Conservation (phyloP, 2,797 vertebrate species). For the Brotogeris chrysoptera region DNA sequence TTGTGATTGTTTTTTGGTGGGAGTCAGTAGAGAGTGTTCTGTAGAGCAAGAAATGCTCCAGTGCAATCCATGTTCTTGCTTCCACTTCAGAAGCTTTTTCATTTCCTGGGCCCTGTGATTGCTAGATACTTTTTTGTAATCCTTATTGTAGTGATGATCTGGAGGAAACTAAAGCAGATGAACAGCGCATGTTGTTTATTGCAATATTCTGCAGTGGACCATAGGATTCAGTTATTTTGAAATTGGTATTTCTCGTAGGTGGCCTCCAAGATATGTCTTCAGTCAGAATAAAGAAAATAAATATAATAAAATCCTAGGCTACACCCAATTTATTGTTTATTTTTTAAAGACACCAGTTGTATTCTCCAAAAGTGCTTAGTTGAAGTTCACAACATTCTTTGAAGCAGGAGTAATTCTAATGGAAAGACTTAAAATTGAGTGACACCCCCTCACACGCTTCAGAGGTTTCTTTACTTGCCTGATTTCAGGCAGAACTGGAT, state of each 20-base stretch:
- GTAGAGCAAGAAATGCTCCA: background rate
- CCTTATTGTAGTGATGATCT: background rate
- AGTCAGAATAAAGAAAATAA: background rate
- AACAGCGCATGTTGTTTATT: background rate
- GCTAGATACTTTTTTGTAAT: background rate
- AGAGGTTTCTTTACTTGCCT: background rate
- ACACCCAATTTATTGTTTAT: background rate
- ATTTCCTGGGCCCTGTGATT: background rate
- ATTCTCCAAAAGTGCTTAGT: background rate
- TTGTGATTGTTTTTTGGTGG: background rate
- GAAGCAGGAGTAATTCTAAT: background rate
- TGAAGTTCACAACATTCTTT: background rate
- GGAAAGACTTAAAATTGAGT: background rate
- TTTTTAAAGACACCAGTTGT: background rate
- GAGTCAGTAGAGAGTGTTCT: background rate
- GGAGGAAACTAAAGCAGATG: background rate
- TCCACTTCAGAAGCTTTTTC: background rate
- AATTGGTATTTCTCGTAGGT: background rate
- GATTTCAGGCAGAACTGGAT: background rate
- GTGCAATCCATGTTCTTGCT: background rate
- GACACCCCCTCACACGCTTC: accelerated
- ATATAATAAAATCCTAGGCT: background rate
- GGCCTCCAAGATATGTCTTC: background rate
- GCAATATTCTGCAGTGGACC: background rate
- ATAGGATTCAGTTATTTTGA: background rate